phyloP scores from a whole-genome alignment of 2,888 invertebrate species.

The Idaea biselata region DNA sequence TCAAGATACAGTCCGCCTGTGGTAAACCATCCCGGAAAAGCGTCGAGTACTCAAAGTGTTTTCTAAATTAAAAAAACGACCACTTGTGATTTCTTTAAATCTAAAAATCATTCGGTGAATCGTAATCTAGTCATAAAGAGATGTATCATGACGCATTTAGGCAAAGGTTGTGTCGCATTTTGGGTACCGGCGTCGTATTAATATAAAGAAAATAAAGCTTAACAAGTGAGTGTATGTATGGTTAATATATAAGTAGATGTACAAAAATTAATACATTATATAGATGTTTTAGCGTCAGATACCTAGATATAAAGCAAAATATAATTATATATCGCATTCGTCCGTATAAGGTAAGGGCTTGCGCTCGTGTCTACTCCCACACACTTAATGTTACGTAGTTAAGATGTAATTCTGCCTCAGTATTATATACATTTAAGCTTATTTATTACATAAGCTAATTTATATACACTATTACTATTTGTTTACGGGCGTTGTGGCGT shows the following conservation, averaged over 20 bases:
- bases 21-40: slow-evolving; percentile 63
- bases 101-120: slow-evolving; percentile 37
- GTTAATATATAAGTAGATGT: slow-evolving; percentile 81
- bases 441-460: slow-evolving; percentile 80
- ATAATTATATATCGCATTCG: slow-evolving; percentile 81
- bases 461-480: slow-evolving; percentile 78
- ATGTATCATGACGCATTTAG: slow-evolving; percentile 28
- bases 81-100: slow-evolving; percentile 37
- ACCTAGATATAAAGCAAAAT: slow-evolving; percentile 80
- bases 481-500: slow-evolving; percentile 75
- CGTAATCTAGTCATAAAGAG: slow-evolving; percentile 52
- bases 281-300: slow-evolving; percentile 81
- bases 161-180: slow-evolving; percentile 57
- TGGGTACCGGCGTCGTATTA: slow-evolving; percentile 59
- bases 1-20: slow-evolving; percentile 62
- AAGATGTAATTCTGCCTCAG: slow-evolving; percentile 81
- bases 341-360: slow-evolving; percentile 80
- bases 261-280: slow-evolving; percentile 81
- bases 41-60: slow-evolving; percentile 70
- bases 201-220: slow-evolving; percentile 68
- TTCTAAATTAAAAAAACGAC: slow-evolving; percentile 31
- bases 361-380: slow-evolving; percentile 79
- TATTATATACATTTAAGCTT: slow-evolving; percentile 81
- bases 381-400: slow-evolving; percentile 79
- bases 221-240: slow-evolving; percentile 79